These are phyloP conservation scores for Cavia aperea DNA, from an alignment of 2,113 vertebrate genomes.

Conservation along the genomic window DNA sequence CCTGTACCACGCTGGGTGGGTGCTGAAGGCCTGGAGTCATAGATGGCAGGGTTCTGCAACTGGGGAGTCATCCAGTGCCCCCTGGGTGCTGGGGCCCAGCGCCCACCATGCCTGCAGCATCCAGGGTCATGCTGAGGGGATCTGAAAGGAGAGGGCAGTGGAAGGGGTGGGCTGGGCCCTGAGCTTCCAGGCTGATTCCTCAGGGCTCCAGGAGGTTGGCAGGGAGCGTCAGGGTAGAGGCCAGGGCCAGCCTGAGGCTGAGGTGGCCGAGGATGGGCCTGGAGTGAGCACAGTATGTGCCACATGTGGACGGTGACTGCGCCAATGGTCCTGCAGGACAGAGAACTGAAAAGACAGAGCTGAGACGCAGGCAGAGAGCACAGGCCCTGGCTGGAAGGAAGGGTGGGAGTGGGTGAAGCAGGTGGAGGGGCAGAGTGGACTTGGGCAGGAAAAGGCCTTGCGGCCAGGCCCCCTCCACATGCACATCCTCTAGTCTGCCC, in stretches of 20 bases:
- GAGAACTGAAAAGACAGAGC: background rate
- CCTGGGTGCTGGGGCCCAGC: slow-evolving; percentile 44
- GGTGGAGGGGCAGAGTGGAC: too few relatives aligned
- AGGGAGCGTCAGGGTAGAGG: background rate
- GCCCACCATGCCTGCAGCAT: slow-evolving; percentile 45
- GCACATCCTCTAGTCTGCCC: background rate
- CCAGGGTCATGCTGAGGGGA: slow-evolving; percentile 63
- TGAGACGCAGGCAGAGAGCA: background rate
- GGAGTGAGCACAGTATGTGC: too few relatives aligned
- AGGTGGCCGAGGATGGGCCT: background rate
- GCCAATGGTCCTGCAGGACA: background rate
- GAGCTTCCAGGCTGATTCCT: background rate
- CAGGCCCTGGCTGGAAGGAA: too few relatives aligned
- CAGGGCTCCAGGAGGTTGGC: background rate
- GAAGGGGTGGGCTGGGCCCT: background rate
- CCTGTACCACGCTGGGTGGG: slow-evolving; percentile 66
- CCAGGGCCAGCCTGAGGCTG: background rate
- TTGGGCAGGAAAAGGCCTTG: too few relatives aligned
- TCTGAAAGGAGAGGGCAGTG: slow-evolving; percentile 63
- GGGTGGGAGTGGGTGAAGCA: background rate
- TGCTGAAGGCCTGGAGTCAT: slow-evolving; percentile 70
- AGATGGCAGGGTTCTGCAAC: slow-evolving; percentile 53
- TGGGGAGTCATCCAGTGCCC: slow-evolving; percentile 63
- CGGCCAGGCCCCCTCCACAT: background rate
- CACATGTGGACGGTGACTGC: background rate